phyloP scores from a whole-genome alignment of 2,888 invertebrate genomes.

The Clivina fossor region DNA sequence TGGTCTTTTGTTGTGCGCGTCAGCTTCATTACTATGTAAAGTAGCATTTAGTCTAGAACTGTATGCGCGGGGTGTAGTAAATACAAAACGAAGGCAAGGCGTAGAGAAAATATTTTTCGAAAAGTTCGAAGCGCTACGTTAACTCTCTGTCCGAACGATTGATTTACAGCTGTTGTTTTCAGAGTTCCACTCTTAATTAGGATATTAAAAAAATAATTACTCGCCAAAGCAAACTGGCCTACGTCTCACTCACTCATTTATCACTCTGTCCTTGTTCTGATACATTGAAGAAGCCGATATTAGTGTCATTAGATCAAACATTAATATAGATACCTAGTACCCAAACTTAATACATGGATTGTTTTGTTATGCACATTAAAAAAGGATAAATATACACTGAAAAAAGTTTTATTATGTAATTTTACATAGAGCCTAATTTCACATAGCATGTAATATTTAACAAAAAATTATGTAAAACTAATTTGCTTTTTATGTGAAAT shows the following conservation, averaged over 20 bases:
- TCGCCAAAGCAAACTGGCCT: slow-evolving; percentile 32
- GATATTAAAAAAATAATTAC: slow-evolving; percentile 46
- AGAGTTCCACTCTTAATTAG: slow-evolving; percentile 50
- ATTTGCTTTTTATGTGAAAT: no score
- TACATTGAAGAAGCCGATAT: background rate
- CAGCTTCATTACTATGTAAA: slow-evolving; percentile 30
- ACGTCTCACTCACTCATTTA: background rate
- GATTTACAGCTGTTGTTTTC: slow-evolving; percentile 47
- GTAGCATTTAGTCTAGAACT: slow-evolving; percentile 12
- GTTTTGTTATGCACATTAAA: no score
- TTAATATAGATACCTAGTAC: background rate
- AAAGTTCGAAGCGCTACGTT: no score
- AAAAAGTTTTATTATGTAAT: no score
- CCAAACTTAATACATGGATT: no score
- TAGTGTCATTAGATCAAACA: background rate
- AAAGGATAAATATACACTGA: no score
- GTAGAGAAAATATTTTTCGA: no score
- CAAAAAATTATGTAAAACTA: no score
- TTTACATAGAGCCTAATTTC: no score
- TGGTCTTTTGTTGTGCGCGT: background rate
- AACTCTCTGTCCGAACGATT: slow-evolving; percentile 43
- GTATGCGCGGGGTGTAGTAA: no score
- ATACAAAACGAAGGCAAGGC: no score
- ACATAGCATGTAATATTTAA: no score
- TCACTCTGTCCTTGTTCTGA: background rate